Conservation (phyloP, 2,797 vertebrate genomes). For the Aeoliscus strigatus region DNA sequence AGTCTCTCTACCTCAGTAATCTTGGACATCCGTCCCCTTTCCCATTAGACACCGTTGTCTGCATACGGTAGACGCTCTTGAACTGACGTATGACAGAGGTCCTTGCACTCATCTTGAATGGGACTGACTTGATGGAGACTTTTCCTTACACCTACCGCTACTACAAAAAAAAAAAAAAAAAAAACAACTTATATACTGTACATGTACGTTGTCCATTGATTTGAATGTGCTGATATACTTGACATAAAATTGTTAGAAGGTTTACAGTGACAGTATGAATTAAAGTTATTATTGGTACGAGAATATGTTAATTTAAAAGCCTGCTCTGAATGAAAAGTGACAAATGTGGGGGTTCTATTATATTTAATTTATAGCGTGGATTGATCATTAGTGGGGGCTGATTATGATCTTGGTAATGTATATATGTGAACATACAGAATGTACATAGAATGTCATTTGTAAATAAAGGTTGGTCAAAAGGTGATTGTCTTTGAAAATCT, state of each 20-base stretch:
- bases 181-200: no score
- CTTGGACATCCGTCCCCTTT: background rate
- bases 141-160: constrained; percentile 7
- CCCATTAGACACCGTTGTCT: constrained; percentile 3
- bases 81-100: constrained; percentile 8
- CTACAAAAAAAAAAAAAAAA: constrained; percentile 2
- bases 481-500: constrained; percentile 21
- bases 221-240: constrained; percentile 66
- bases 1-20: constrained; percentile 61
- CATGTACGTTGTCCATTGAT: constrained; percentile 30
- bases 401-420: constrained; percentile 44
- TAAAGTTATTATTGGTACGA: constrained; percentile 68
- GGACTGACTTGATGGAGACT: constrained; percentile 31
- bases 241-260: constrained; percentile 52
- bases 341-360: constrained; percentile 14
- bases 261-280: constrained; percentile 69
- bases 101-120: constrained; percentile 34
- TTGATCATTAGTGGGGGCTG: constrained; percentile 32
- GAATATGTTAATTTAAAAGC: constrained; percentile 50
- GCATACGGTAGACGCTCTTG: constrained; percentile 1
- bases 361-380: constrained; percentile 52
- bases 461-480: constrained; percentile 64
- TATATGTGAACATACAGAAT: constrained; percentile 38
- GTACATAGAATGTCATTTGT: constrained; percentile 55
- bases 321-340: constrained; percentile 8